These are phyloP conservation scores for Pygoscelis antarcticus DNA, from an alignment of 2,113 vertebrate genomes.

Conservation along the genomic window DNA sequence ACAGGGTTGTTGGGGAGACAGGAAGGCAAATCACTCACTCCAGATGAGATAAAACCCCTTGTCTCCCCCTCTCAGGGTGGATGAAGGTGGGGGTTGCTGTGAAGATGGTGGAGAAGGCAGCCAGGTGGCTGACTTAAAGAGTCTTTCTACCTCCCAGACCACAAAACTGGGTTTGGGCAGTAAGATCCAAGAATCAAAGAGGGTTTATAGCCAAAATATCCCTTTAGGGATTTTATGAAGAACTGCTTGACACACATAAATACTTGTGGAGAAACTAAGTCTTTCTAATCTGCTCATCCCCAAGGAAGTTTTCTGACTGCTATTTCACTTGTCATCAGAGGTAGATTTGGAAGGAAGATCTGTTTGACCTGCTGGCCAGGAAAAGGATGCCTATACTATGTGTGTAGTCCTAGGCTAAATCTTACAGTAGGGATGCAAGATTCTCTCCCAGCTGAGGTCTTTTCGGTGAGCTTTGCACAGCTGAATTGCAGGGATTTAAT, in stretches of 20 bases:
- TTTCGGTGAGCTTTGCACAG: background rate
- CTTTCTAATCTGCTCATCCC: background rate
- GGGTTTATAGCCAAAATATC: background rate
- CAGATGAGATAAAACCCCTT: background rate
- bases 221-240: background rate
- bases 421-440: background rate
- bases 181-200: background rate
- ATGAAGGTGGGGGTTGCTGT: background rate
- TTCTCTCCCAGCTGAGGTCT: background rate
- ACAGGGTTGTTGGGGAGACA: background rate
- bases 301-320: background rate
- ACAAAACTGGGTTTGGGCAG: background rate
- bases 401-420: background rate
- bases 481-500: background rate
- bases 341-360: background rate
- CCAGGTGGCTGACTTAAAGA: background rate
- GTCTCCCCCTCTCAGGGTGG: fast-evolving
- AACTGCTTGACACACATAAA: background rate
- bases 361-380: background rate
- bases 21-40: background rate
- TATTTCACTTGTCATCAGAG: background rate
- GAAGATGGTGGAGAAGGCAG: background rate
- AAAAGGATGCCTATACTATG: background rate
- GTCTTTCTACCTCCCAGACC: background rate
- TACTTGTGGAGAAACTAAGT: background rate